Evolutionary conservation across 1,140 invertebrate species (phyloP).

Genomic region (Ceratosolen fusciceps): DNA sequence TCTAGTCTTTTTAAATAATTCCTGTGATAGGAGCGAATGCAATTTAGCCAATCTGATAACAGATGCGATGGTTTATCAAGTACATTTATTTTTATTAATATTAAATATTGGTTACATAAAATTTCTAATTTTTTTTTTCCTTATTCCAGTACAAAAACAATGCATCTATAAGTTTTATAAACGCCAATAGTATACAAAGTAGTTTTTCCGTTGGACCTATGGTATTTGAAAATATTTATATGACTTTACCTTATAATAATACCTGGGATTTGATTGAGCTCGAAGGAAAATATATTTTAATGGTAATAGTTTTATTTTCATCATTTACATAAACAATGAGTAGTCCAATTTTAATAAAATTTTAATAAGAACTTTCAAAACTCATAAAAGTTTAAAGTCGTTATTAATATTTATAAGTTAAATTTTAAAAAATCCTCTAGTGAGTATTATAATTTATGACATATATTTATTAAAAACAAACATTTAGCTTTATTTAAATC

Average conservation of each 20-base stretch:
- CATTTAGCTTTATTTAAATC: too few relatives aligned
- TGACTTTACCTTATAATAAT: constrained; percentile 81
- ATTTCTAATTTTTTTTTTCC: not conserved
- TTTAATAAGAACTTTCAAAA: too few relatives aligned
- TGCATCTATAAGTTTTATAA: constrained; percentile 78
- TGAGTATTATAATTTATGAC: too few relatives aligned
- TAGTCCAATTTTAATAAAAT: too few relatives aligned
- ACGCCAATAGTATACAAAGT: constrained; percentile 79
- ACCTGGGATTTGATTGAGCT: constrained; percentile 78
- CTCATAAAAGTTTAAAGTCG: too few relatives aligned
- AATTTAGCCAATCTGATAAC: constrained; percentile 83
- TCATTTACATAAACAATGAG: too few relatives aligned
- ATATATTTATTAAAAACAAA: too few relatives aligned
- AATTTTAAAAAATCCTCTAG: too few relatives aligned
- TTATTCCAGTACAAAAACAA: constrained; percentile 73
- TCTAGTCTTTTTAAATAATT: constrained; percentile 72
- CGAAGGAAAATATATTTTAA: constrained; percentile 74
- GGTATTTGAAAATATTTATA: constrained; percentile 77
- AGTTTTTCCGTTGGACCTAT: constrained; percentile 73
- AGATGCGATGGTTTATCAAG: constrained; percentile 78
- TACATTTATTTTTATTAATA: constrained; percentile 24
- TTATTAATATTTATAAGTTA: too few relatives aligned
- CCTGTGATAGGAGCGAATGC: constrained; percentile 78
- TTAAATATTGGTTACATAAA: too few relatives aligned
- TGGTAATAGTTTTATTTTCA: constrained; percentile 57